These are phyloP conservation scores for Drosophila rubida DNA, from an alignment of 2,888 invertebrate genomes.

Conservation along the genomic window DNA sequence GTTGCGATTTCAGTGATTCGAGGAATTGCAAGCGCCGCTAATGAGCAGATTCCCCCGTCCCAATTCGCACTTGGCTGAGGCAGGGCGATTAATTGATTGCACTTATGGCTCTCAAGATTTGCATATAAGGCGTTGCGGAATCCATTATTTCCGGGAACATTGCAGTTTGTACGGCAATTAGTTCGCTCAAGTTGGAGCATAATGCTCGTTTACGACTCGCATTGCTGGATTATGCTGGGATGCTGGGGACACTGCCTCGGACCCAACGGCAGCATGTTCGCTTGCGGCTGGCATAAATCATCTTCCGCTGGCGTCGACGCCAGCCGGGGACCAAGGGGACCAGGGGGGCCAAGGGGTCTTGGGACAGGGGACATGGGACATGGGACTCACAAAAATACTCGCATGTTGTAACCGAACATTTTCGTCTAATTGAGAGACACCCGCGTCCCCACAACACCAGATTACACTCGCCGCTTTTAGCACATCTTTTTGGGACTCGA, in stretches of 20 bases:
- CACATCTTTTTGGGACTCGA: slow-evolving; percentile 40
- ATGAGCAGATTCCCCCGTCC: slow-evolving; percentile 69
- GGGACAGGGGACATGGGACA: slow-evolving; percentile 21
- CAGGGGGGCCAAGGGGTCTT: slow-evolving; percentile 11
- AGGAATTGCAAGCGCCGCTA: slow-evolving; percentile 83
- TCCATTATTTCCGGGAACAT: slow-evolving; percentile 84
- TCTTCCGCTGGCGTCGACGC: slow-evolving; percentile 57
- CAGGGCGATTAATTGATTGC: slow-evolving; percentile 72
- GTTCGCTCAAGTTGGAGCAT: slow-evolving; percentile 71
- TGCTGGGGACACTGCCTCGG: slow-evolving; percentile 21
- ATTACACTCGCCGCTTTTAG: slow-evolving; percentile 43
- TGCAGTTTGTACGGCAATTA: slow-evolving; percentile 85
- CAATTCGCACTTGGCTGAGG: not conserved
- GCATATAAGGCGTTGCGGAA: slow-evolving; percentile 56
- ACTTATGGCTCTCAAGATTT: slow-evolving; percentile 71
- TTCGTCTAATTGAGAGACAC: slow-evolving; percentile 74
- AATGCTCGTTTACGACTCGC: slow-evolving; percentile 39
- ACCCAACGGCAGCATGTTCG: slow-evolving; percentile 51
- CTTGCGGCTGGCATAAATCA: slow-evolving; percentile 78
- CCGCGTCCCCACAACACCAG: slow-evolving; percentile 25
- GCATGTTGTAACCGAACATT: slow-evolving; percentile 56
- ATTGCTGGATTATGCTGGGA: slow-evolving; percentile 1
- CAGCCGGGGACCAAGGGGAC: slow-evolving; percentile 7
- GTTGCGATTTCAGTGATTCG: slow-evolving; percentile 83
- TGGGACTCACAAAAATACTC: slow-evolving; percentile 72